Conservation (phyloP, 2,797 vertebrate genomes). For the Cichlasoma orientale region DNA sequence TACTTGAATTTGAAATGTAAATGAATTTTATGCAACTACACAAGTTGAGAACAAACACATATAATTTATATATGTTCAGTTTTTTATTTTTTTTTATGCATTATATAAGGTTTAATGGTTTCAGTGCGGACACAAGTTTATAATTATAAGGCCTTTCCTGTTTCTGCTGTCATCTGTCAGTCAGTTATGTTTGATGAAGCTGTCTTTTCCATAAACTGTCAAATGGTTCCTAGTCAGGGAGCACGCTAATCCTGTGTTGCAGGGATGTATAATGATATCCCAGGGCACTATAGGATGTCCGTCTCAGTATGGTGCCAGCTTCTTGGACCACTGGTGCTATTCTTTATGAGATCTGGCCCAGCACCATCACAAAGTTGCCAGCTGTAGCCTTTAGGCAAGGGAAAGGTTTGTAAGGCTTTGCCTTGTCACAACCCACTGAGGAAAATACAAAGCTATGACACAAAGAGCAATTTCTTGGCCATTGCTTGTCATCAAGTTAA, state of each 20-base stretch:
- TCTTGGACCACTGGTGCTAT: conserved; percentile 77
- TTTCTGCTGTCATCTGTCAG: conserved; percentile 35
- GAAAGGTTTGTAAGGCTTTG: conserved; percentile 82
- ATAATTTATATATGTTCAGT: neutral
- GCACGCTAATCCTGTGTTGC: conserved; percentile 80
- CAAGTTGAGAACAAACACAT: neutral
- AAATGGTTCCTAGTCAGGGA: conserved; percentile 65
- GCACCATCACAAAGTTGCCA: conserved; percentile 69
- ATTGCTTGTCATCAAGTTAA: conserved; percentile 85
- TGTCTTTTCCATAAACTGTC: conserved; percentile 58
- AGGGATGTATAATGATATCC: conserved; percentile 82
- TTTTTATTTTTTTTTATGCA: neutral
- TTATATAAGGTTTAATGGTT: neutral
- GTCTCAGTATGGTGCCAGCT: conserved; percentile 84
- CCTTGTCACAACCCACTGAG: conserved; percentile 83
- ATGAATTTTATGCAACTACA: neutral
- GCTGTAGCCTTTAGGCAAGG: conserved; percentile 81
- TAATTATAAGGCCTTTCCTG: neutral
- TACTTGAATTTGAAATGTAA: neutral
- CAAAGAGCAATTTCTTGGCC: conserved; percentile 89
- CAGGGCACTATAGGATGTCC: conserved; percentile 79
- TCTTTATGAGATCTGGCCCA: conserved; percentile 74
- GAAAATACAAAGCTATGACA: conserved; percentile 87
- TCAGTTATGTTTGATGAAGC: conserved; percentile 71
- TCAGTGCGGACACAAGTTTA: neutral